Evolutionary conservation across 2,797 vertebrate genomes (phyloP), one percentile per base, ranked within the genome.

Genomic region (Semotilus atromaculatus): DNA sequence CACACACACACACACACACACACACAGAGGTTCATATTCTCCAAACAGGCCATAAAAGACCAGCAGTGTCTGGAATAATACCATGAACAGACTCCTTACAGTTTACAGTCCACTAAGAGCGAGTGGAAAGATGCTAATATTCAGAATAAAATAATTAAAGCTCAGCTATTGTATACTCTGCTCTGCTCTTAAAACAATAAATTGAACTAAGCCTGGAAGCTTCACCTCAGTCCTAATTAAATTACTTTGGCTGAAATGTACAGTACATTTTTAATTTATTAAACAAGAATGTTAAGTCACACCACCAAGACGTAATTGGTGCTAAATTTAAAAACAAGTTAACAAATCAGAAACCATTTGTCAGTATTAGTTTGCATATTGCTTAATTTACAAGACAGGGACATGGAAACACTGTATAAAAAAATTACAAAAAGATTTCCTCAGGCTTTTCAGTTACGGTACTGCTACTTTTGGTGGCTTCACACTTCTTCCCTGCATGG

Each of bases 201-300:
- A 87, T 81, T 88, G 86, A 85, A 82, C 51, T 19, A 26, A 86
- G 80, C 5, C 0, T 68, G 76, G 29, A 76, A 58, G 86, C 58
- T 26, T 77, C 78, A 88, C 48, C 26, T 77, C 76, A 81, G 87
- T 81, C 88, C 60, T 79, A 86, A 90, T 93, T 90, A 66, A 91
- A 90, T 91, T 90, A 89, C 84, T 66, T 38, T 34, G 16, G 48
- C 53, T 86, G 80, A 89, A 84, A 5, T 84, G 80, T 88, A 81
- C 70, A 67, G 60, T 67, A 68, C 51, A 80, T 81, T 77, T 70
- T 72, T 13, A 60, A 80, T 85, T 86, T 74, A 85, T 86, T 85
- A 83, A 72, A 84, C 23, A 55, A 45, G 43, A 85, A 80, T 43
- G 45, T 53, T 45, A 45, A 36, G 51, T n/a, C 16, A 26, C n/a